Evolutionary conservation across 2,888 invertebrate species (phyloP).

Genomic region (Meganola albula): DNA sequence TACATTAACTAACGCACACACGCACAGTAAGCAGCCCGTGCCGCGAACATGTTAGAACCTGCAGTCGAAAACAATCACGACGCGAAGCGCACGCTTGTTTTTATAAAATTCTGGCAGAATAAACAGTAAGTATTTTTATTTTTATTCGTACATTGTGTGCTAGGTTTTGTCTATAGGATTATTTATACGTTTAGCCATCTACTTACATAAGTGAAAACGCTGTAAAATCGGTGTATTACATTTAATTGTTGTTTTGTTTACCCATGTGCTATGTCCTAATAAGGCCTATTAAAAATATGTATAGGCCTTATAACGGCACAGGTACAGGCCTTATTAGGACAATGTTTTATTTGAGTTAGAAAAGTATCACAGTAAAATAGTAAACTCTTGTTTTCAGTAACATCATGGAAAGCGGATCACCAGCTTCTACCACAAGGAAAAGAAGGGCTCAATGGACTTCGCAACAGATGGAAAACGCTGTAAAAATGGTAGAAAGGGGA

Average conservation of each 20-base stretch:
- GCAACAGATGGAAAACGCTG: conserved; percentile 10
- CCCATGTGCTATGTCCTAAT: conserved; percentile 11
- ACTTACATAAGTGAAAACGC: conserved; percentile 1
- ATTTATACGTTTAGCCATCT: conserved; percentile 6
- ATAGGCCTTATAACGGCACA: conserved; percentile 15
- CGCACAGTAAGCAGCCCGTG: conserved; percentile 12
- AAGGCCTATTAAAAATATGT: conserved; percentile 9
- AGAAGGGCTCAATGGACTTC: conserved; percentile 8
- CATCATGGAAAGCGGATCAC: conserved; percentile 17
- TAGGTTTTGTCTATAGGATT: conserved; percentile 4
- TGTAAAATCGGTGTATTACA: conserved; percentile 7
- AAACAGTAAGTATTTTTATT: conserved; percentile 15
- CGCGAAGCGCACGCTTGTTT: conserved; percentile 19
- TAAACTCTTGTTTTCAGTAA: conserved; percentile 20
- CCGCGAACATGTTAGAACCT: conserved; percentile 10
- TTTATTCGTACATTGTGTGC: conserved; percentile 1
- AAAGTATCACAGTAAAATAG: conserved; percentile 14
- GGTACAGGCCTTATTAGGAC: conserved; percentile 14
- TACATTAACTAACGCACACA: conserved; percentile 16
- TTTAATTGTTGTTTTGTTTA: conserved; percentile 10
- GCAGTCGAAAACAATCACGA: conserved; percentile 11
- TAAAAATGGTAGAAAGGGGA: conserved; percentile 12
- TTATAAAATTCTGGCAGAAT: conserved; percentile 16
- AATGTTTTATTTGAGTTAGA: conserved; percentile 7
- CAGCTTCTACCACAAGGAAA: conserved; percentile 15